Percentiles rank a stretch among this genome's conserved stretches.
Conservation (phyloP, 2,113 vertebrate species). For the Tinamus guttatus region DNA sequence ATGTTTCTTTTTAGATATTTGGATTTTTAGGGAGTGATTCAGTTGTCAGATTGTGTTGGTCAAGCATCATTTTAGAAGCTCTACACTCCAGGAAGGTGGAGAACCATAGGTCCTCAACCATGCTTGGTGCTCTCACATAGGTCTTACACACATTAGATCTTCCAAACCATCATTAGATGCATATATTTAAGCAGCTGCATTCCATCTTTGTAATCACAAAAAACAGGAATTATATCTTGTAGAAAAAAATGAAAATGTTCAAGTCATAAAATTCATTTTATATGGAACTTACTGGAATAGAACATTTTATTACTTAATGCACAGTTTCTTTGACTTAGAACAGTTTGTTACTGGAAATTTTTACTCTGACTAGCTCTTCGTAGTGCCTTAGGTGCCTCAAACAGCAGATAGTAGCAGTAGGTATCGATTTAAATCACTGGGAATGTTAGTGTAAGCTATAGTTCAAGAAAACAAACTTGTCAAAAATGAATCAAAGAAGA, state of each 20-base stretch:
- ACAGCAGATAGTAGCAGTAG: background rate
- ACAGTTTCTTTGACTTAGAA: background rate
- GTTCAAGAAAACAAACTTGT: background rate
- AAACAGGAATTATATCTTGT: background rate
- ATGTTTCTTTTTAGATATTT: background rate
- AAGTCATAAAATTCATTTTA: background rate
- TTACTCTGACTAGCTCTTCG: background rate
- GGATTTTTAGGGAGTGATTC: background rate
- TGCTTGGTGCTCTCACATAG: background rate
- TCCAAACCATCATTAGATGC: background rate
- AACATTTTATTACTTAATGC: background rate
- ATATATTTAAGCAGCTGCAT: background rate
- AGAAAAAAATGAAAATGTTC: background rate
- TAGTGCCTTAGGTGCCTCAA: background rate
- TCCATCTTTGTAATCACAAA: background rate
- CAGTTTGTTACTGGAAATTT: background rate
- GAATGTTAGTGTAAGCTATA: background rate
- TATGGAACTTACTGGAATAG: background rate
- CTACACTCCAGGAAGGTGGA: background rate
- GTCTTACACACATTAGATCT: background rate
- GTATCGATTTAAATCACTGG: background rate
- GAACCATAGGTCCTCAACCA: background rate
- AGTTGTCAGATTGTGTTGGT: background rate
- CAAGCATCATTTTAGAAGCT: background rate
- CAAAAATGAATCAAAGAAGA: background rate